A percentile compares a stretch with the other conserved stretches of the same genome.
phyloP scores from a whole-genome alignment of 2,113 vertebrate species.

The Scomber scombrus region DNA sequence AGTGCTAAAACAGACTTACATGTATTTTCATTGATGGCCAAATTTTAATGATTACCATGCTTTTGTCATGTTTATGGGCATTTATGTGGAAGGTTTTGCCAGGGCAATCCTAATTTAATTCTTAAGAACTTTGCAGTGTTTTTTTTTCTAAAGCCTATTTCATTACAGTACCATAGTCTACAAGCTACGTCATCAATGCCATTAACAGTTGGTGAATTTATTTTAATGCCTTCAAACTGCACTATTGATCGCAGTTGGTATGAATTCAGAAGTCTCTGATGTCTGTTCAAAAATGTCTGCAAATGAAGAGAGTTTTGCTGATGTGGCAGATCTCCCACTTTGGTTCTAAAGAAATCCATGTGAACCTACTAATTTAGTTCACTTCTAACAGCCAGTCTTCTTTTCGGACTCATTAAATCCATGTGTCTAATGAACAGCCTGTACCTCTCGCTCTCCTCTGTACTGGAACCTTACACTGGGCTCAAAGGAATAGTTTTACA shows the following conservation, averaged over 20 bases:
- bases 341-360: constrained; percentile 86
- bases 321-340: constrained; percentile 84
- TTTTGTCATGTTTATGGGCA: constrained; percentile 66
- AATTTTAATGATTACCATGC: constrained; percentile 62
- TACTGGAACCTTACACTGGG: not conserved
- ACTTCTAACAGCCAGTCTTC: constrained; percentile 86
- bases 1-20: constrained; percentile 27
- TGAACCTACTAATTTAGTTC: constrained; percentile 90
- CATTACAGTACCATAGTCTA: constrained; percentile 50
- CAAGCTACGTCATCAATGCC: constrained; percentile 49
- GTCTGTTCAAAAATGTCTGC: constrained; percentile 78
- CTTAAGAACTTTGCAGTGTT: constrained; percentile 37
- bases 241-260: constrained; percentile 54
- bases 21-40: constrained; percentile 54
- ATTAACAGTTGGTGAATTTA: constrained; percentile 63
- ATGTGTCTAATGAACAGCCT: constrained; percentile 85
- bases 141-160: constrained; percentile 25
- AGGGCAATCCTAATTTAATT: constrained; percentile 58
- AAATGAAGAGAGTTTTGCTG: constrained; percentile 84
- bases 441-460: constrained; percentile 18
- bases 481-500: constrained; percentile 24
- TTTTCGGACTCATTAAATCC: constrained; percentile 89
- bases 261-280: constrained; percentile 77
- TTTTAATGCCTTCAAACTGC: constrained; percentile 42
- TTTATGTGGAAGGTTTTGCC: constrained; percentile 53